Evolutionary conservation across 2,888 invertebrate genomes (phyloP), one percentile per base, ranked within the genome.

Genomic region (Macrophya alboannulata): DNA sequence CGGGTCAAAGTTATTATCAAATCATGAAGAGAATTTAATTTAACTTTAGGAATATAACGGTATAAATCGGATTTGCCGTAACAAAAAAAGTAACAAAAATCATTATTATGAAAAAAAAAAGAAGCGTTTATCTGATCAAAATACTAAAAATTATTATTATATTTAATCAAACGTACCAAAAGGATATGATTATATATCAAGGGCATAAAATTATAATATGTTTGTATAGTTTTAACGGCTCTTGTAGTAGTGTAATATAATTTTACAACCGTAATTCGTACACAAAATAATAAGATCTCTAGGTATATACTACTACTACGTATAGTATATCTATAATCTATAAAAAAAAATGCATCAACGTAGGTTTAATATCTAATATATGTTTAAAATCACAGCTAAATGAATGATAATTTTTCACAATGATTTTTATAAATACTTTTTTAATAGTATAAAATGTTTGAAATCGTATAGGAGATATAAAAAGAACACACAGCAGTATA

Each of bases 1-100:
- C 72, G 72, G 72, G 72, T 74, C 72, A 74, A 74, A 74, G 21
- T 31, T 21, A 74, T 68, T 68, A 68, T 74, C 72, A 74, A 74
- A 74, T 40, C 21, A 21, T 74, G 45, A 21, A 25, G n/a, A 74
- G 15, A 21, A 62, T 9, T 45, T 74, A 21, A 71, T 71, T 71
- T 45, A 45, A 74, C 4, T 43, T 9, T 74, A 71, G 72, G 72
- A 45, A 45, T 45, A 43, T 45, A 40, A 45, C 17, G 10, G n/a
- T 68, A 68, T 37, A n/a, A n/a, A 31, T 37, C 31, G 55, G n/a
- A 55, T 68, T 37, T 37, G 25, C 37, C 15, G 68, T 17, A 37
- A 9, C 0, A 62, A 17, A 62, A 8, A 62, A 17, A 62, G 12
- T 8, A 21, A 68, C 37, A 37, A 31, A 62, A 62, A 62, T 25